Conservation (phyloP, 37 sponge, comb jelly and placozoan species). For the Bolinopsis microptera region DNA sequence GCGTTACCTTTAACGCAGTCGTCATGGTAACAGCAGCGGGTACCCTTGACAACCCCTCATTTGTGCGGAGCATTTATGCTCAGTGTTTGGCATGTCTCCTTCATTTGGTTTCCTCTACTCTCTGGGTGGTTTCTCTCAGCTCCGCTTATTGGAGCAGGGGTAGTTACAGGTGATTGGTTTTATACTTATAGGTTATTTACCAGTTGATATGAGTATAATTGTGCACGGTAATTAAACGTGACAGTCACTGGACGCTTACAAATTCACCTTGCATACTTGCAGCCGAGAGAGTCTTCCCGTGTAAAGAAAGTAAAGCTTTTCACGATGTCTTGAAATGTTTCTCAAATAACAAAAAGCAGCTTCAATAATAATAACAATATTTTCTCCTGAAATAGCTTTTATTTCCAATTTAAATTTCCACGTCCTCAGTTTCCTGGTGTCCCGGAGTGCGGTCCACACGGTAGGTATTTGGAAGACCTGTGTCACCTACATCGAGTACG, state of each 20-base stretch:
- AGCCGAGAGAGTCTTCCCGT: too few species aligned
- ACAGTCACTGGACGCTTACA: too few species aligned
- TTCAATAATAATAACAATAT: too few species aligned
- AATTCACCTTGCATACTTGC: too few species aligned
- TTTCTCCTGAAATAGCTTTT: too few species aligned
- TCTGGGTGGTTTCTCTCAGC: conserved; percentile 3
- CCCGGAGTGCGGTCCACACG: not conserved
- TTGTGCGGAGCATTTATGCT: not conserved
- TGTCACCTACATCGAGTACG: not conserved
- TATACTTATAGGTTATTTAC: not conserved
- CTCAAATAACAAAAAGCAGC: too few species aligned
- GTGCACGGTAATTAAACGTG: too few species aligned
- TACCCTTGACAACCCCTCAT: conserved; percentile 9
- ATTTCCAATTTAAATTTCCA: not conserved
- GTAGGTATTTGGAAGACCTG: conserved; percentile 18
- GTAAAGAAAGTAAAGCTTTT: too few species aligned
- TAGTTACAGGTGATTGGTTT: not conserved
- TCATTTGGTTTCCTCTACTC: not conserved
- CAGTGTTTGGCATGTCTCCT: conserved; percentile 28
- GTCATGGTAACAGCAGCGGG: not conserved
- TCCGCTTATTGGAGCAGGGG: conserved; percentile 18
- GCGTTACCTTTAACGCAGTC: not conserved
- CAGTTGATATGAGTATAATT: not conserved
- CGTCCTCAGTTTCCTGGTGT: not conserved
- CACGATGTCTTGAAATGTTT: too few species aligned